phyloP scores from a whole-genome alignment of 2,113 vertebrate species.

The Pygoscelis antarcticus region DNA sequence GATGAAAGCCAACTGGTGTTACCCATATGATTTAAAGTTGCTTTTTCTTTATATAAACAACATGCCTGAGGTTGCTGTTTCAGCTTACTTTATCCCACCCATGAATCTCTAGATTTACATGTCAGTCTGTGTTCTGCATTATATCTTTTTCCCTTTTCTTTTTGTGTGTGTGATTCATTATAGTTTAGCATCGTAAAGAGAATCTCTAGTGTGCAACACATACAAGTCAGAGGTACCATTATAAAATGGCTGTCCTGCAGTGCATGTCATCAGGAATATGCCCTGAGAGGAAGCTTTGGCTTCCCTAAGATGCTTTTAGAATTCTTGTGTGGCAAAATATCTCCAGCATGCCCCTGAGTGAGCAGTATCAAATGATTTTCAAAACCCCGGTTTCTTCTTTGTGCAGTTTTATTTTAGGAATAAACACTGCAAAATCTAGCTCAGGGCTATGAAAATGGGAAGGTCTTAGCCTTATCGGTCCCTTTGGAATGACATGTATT shows the following conservation, averaged over 20 bases:
- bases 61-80: not conserved
- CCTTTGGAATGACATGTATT: not conserved
- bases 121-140: not conserved
- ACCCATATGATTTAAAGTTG: not conserved
- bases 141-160: not conserved
- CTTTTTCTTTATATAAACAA: not conserved
- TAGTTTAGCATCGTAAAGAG: not conserved
- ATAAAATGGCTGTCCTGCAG: not conserved
- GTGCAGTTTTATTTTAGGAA: not conserved
- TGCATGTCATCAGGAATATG: not conserved
- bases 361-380: not conserved
- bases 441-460: not conserved
- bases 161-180: not conserved
- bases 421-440: not conserved
- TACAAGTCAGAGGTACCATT: not conserved
- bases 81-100: not conserved
- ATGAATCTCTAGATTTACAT: not conserved
- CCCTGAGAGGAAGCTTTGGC: not conserved
- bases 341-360: not conserved
- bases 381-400: not conserved
- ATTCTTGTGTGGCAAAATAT: not conserved
- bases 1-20: not conserved
- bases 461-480: not conserved
- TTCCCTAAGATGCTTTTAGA: conserved; percentile 13
- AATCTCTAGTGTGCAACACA: not conserved